Percentiles rank a stretch among this genome's conserved stretches.
These are phyloP conservation scores for Eremophila alpestris DNA, from an alignment of 2,797 vertebrate species.

Conservation along the genomic window DNA sequence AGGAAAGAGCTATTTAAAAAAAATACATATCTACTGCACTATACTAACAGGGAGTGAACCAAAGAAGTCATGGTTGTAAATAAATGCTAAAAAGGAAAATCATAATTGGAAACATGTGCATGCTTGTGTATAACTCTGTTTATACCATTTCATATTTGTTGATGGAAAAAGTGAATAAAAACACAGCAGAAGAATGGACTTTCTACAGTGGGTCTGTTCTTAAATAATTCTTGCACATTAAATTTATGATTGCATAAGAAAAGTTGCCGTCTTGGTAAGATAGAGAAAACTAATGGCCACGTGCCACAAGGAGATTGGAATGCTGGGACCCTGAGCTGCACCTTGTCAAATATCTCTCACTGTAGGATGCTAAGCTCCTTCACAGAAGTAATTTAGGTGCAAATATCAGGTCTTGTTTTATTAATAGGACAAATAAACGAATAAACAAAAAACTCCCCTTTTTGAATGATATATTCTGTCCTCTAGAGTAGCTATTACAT, in stretches of 20 bases:
- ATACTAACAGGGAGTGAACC: neutral
- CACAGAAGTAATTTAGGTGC: neutral
- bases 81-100: neutral
- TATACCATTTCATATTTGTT: neutral
- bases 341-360: neutral
- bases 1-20: neutral
- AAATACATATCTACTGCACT: neutral
- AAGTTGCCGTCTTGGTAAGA: neutral
- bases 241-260: neutral
- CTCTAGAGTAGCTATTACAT: neutral
- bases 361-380: neutral
- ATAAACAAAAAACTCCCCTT: neutral
- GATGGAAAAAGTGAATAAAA: neutral
- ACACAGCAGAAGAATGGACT: fast-evolving
- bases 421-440: neutral
- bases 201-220: neutral
- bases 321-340: neutral
- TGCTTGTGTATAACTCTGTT: neutral
- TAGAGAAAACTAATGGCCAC: fast-evolving
- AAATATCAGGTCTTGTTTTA: neutral
- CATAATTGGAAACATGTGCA: fast-evolving
- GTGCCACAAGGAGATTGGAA: neutral
- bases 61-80: neutral
- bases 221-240: neutral
- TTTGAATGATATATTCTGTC: neutral